Percentiles rank a stretch among this genome's conserved stretches.
Conservation (phyloP, 2,113 vertebrate genomes). For the Eulemur macaco region DNA sequence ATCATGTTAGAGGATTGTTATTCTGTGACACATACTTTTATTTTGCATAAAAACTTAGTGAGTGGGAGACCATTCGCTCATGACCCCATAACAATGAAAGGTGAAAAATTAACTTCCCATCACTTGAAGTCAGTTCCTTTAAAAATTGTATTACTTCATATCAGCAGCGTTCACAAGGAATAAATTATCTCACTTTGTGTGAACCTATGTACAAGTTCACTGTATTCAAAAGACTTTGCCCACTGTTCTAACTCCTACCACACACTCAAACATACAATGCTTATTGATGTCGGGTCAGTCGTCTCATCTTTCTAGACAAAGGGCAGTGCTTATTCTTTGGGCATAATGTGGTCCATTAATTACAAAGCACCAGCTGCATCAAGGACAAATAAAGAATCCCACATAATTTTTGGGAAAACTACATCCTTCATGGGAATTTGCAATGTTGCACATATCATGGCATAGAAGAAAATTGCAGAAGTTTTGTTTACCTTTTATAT, state of each 20-base stretch:
- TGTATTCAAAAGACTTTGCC: background rate
- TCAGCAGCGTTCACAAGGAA: background rate
- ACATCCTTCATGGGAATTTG: background rate
- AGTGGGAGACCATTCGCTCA: background rate
- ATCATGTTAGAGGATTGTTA: background rate
- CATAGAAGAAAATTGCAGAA: background rate
- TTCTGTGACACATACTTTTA: slow-evolving; percentile 2
- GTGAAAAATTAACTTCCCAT: background rate
- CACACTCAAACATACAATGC: background rate
- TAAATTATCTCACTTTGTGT: slow-evolving; percentile 34
- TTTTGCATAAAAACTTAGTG: slow-evolving; percentile 21
- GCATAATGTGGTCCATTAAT: background rate
- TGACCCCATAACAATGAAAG: slow-evolving; percentile 9
- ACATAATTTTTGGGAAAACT: background rate
- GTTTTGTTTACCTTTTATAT: background rate
- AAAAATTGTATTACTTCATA: slow-evolving; percentile 34
- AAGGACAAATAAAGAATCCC: background rate
- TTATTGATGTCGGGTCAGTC: background rate
- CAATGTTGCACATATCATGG: background rate
- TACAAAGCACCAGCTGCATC: background rate
- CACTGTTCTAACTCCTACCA: background rate
- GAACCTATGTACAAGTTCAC: background rate
- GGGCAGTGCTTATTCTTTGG: slow-evolving; percentile 12
- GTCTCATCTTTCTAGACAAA: slow-evolving; percentile 5
- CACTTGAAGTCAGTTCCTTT: slow-evolving; percentile 3